phyloP scores from a whole-genome alignment of 2,888 invertebrate species.

The Orchesellides sinensis region DNA sequence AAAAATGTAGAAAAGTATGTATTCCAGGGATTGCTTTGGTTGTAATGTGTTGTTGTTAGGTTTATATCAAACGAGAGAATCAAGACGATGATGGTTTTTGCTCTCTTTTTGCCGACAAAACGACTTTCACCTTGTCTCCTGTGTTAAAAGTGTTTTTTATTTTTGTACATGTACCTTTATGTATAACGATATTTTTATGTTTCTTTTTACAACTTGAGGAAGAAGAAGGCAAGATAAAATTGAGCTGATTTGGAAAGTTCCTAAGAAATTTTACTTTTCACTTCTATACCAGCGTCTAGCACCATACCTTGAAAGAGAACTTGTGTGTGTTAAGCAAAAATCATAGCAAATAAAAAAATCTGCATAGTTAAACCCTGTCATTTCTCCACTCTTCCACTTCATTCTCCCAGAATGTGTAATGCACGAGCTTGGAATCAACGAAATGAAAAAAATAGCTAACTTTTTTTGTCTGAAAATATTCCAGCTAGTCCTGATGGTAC shows the following conservation, averaged over 20 bases:
- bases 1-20: slow-evolving; percentile 5
- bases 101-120: slow-evolving; percentile 25
- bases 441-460: neutral
- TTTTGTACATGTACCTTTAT: no score
- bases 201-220: slow-evolving; percentile 31
- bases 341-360: slow-evolving; percentile 38
- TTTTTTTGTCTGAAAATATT: neutral
- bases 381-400: neutral
- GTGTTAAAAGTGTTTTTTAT: neutral
- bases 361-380: slow-evolving; percentile 27
- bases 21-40: no score
- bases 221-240: slow-evolving; percentile 20
- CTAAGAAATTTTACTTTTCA: no score
- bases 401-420: neutral
- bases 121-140: slow-evolving; percentile 38
- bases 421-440: neutral
- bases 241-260: slow-evolving; percentile 41
- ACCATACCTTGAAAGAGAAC: neutral
- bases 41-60: slow-evolving; percentile 22
- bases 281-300: neutral
- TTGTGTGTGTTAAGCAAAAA: slow-evolving; percentile 5
- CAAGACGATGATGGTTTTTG: slow-evolving; percentile 46
- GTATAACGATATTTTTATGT: slow-evolving; percentile 50
- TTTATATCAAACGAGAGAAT: slow-evolving; percentile 17
- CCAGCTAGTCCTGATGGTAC: no score